Evolutionary conservation across 2,888 invertebrate genomes (phyloP), one percentile per base, ranked within the genome.

Genomic region (Apamea sordens): DNA sequence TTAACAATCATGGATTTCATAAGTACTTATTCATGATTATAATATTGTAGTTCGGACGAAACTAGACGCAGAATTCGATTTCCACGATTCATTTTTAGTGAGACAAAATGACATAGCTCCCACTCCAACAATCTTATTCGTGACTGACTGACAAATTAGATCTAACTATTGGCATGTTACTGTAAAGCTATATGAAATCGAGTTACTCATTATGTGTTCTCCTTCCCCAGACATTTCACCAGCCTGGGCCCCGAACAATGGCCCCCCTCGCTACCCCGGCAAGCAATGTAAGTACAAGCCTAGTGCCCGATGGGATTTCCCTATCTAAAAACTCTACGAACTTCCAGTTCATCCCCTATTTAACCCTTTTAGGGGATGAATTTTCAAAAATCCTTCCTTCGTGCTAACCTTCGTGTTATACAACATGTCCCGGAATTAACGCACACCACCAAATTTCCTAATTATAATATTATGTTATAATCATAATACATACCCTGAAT

Each of bases 201-300:
- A 28, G 13, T 50, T 50, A 15, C 5, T 82, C 15, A 80, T 76
- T 10, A 76, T 21, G 18, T 32, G n/a, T 76, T 32, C 2, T 56
- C 28, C 21, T 63, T 67, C 24, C 56, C 1, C 82, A 83, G 84
- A n/a, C 32, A 28, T 67, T 13, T 18, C 13, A 0, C 78, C 50
- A 1, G 28, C 0, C 11, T 83, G 0, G 3, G 59, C 1, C 3
- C 47, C 13, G 8, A n/a, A 41, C 32, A 6, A 0, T 28, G 21
- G 10, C 6, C 50, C 70, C 10, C 24, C 53, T 11, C n/a, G 56
- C 56, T 59, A 59, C 56, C 56, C 56, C n/a, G 5, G 0, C 79
- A 83, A 83, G n/a, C 68, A 44, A 28, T 56, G 83, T 83, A 73
- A 83, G 83, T 84, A 72, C 28, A 28, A 36, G 21, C 24, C 21